Percentiles rank a stretch among this genome's conserved stretches.
phyloP scores from a whole-genome alignment of 2,113 vertebrate genomes.

The Cricetomys ansorgei region DNA sequence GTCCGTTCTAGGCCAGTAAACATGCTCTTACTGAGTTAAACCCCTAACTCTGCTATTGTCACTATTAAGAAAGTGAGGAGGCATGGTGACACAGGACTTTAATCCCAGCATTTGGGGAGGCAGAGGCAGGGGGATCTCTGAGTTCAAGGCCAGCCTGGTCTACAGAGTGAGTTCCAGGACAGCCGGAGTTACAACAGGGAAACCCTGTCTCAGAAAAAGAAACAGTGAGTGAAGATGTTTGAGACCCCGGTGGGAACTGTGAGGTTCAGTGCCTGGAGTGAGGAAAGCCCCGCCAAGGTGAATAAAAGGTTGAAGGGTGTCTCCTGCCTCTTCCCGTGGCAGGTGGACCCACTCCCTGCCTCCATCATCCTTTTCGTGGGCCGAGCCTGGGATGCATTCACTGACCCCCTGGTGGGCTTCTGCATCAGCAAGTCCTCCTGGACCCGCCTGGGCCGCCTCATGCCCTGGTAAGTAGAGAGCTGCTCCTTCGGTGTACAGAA shows the following conservation, averaged over 20 bases:
- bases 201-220: neutral
- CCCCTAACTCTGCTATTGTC: neutral
- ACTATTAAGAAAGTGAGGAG: neutral
- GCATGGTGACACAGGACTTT: neutral
- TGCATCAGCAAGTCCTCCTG: slow-evolving; percentile 94
- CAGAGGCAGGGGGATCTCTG: neutral
- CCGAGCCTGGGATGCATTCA: slow-evolving; percentile 95
- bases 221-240: neutral
- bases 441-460: slow-evolving; percentile 93
- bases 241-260: neutral
- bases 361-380: slow-evolving; percentile 97
- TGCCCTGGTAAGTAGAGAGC: slow-evolving; percentile 94
- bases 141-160: neutral
- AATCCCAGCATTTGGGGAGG: neutral
- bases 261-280: neutral
- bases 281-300: neutral
- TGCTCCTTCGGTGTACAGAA: neutral
- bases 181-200: neutral
- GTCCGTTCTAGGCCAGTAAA: neutral
- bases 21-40: neutral
- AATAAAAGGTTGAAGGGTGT: neutral
- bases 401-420: slow-evolving; percentile 95
- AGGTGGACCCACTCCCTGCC: slow-evolving; percentile 93
- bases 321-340: neutral
- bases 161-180: neutral